phyloP scores from a whole-genome alignment of 2,888 invertebrate genomes.

The Agriopis marginaria region DNA sequence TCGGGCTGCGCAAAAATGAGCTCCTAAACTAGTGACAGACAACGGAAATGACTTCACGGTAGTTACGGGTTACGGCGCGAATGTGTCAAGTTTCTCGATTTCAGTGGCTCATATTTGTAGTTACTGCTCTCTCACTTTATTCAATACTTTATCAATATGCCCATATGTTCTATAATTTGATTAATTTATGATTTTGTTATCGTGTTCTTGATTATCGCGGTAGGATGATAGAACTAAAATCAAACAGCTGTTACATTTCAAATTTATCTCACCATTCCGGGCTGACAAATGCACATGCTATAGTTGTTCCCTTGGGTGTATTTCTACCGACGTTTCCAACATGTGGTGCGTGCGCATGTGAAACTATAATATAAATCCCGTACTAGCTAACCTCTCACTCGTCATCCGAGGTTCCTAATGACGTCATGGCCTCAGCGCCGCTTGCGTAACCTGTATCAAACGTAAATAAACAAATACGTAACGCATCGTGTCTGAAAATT shows the following conservation, averaged over 20 bases:
- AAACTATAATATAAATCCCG: slow-evolving; percentile 42
- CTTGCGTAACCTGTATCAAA: slow-evolving; percentile 58
- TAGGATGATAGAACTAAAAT: too few species aligned
- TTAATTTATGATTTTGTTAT: too few species aligned
- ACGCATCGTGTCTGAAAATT: slow-evolving; percentile 21
- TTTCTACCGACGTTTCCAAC: slow-evolving; percentile 32
- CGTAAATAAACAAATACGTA: slow-evolving; percentile 71
- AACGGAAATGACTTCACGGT: slow-evolving; percentile 38
- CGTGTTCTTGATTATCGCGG: too few species aligned
- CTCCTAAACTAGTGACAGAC: slow-evolving; percentile 17
- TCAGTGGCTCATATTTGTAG: not conserved
- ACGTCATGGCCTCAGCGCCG: slow-evolving; percentile 64
- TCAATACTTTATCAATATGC: not conserved
- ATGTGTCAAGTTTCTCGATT: slow-evolving; percentile 34
- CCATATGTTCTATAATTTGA: too few species aligned
- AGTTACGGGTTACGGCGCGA: slow-evolving; percentile 21
- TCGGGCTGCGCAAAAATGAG: slow-evolving; percentile 7
- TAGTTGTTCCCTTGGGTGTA: slow-evolving; percentile 21
- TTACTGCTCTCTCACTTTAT: not conserved
- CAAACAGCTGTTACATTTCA: slow-evolving; percentile 16
- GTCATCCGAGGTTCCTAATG: slow-evolving; percentile 60
- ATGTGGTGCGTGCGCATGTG: slow-evolving; percentile 40
- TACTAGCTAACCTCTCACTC: slow-evolving; percentile 48
- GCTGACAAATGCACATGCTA: slow-evolving; percentile 9
- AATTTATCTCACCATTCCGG: slow-evolving; percentile 3